Evolutionary conservation across 2,888 invertebrate species (phyloP), one percentile per base, ranked within the genome.

Genomic region (Chrysomela aeneicollis): DNA sequence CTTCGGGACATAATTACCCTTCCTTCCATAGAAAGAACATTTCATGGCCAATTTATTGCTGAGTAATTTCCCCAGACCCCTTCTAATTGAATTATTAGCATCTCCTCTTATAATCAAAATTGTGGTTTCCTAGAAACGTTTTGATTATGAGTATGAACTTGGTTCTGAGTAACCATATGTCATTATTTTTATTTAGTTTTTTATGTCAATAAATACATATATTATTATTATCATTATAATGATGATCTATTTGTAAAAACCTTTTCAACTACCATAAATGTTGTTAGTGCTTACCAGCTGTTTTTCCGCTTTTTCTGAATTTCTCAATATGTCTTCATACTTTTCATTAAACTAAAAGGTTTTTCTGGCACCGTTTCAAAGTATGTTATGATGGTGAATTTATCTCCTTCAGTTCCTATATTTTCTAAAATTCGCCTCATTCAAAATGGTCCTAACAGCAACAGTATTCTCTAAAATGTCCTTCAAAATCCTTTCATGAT

Each of bases 311-410:
- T 54, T 35, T 35, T 54, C 54, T 37, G 54, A 54, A 54, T 54
- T 54, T 54, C n/a, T 32, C 12, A 54, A 37, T 54, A 54, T 54
- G 19, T 37, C 54, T 54, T 37, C 54, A 37, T 54, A 54, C 37
- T 54, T 53, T 54, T 54, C 54, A 54, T 54, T 37, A 54, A 19
- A 54, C 54, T 54, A 17, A 54, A 54, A 54, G 54, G 54, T 54
- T 54, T 54, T 19, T 54, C 35, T 54, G 54, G 54, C 18, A 54
- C 54, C 35, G 37, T 54, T 54, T 54, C 54, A 37, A 54, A 54
- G 54, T 54, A 35, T 54, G 54, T 54, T 54, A 54, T 54, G 32
- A 54, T 54, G 54, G 37, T 19, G 54, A 35, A 12, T 37, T 35
- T 54, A 18, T 12, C 54, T 52, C 30, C 52, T 54, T 54, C 35